Base-by-base conservation (phyloP, 1,140 invertebrate species). In the Polyergus mexicanus region DNA sequence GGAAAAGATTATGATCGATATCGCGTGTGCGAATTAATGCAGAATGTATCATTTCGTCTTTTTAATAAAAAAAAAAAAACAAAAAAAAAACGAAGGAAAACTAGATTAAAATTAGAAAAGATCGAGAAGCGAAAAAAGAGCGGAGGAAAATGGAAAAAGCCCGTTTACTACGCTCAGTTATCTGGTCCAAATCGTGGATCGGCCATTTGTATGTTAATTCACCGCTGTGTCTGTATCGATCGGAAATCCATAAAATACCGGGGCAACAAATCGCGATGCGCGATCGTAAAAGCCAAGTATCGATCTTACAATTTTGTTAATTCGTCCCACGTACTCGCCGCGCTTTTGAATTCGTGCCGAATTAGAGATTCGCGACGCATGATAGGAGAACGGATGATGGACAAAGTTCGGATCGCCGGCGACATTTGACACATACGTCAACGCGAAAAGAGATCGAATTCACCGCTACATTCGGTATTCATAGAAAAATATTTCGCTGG, bases 131-230 rank as follows among this genome's bases (percentile, higher is more conserved):
- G 68, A 71, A 77, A 38, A 63, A 75, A 84, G 62, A 32, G 47
- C 38, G 58, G 63, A 54, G 56, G 65, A 63, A 77, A 90, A 85
- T 72, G 85, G 85, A 28, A 80, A 80, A 58, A 80, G 44, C n/a
- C n/a, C 60, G 60, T 66, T 78, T 63, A 35, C 44, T 13, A 8
- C 38, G 44, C n/a, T 22, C 38, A 32, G 89, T 89, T 90, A 90
- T 87, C 89, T 51, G 89, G 88, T 32, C 71, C 76, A 72, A 65
- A 86, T 84, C 63, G 88, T 56, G 62, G 51, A 32, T 54, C 80
- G 74, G 75, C 85, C 85, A 90, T 90, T 89, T 85, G 80, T 87
- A 90, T 90, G 89, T 85, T 89, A 90, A 90, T 90, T 77, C 86
- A 4, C 66, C 66, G 11, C 22, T 41, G 5, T 60, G 65, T 86